These are phyloP conservation scores for Beris morrisii DNA, from an alignment of 2,888 invertebrate genomes.

Conservation along the genomic window DNA sequence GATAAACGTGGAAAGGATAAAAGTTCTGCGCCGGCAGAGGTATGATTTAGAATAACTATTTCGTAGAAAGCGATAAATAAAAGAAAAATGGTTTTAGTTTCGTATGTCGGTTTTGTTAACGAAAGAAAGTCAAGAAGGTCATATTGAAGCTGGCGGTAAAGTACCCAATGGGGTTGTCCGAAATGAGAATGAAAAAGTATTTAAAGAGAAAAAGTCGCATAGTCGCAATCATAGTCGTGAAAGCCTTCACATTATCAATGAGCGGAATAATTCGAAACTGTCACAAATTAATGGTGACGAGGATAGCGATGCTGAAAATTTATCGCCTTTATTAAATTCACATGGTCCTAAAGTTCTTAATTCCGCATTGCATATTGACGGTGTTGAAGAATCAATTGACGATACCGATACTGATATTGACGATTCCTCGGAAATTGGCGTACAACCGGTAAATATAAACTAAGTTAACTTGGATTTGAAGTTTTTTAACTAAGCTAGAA, in stretches of 20 bases:
- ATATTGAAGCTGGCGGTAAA: conserved; percentile 50
- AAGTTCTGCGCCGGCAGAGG: conserved; percentile 18
- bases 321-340: conserved; percentile 69
- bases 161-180: conserved; percentile 19
- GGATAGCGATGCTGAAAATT: conserved; percentile 81
- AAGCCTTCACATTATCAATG: conserved; percentile 65
- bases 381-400: conserved; percentile 64
- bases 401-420: conserved; percentile 62
- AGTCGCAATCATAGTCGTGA: conserved; percentile 57
- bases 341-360: conserved; percentile 35
- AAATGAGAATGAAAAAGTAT: conserved; percentile 30
- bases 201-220: conserved; percentile 48
- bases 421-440: conserved; percentile 31
- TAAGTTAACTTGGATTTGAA: not conserved
- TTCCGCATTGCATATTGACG: conserved; percentile 54
- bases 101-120: conserved; percentile 73
- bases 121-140: conserved; percentile 61
- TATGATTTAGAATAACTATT: not conserved
- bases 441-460: conserved; percentile 20
- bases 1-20: conserved; percentile 49
- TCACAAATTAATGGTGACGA: conserved; percentile 56
- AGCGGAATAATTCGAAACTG: conserved; percentile 44
- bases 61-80: not conserved
- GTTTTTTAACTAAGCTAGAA: not conserved
- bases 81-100: conserved; percentile 56